Evolutionary conservation across 2,888 invertebrate genomes (phyloP), one percentile per base, ranked within the genome.

Genomic region (Eustalomyia histrio): DNA sequence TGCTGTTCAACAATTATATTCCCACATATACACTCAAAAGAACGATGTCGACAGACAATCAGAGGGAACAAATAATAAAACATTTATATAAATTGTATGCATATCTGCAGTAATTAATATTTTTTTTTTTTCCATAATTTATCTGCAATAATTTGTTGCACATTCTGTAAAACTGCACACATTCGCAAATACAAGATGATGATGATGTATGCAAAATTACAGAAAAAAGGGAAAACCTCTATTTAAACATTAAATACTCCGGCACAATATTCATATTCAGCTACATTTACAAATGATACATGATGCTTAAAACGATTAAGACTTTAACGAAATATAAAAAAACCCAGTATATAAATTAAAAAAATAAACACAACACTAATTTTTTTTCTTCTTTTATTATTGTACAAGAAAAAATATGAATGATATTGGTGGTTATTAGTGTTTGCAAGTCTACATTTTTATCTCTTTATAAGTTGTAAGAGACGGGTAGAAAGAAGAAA

Each of bases 271-370:
- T 74, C 57, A 73, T 35, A 68, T 72, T 76, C 73, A 80, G 76
- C 53, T 16, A 74, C 64, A 78, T 53, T 73, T 76, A 80, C 72
- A 80, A 80, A 83, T 76, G 81, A 79, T 83, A 84, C 84, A 76
- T 72, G 84, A 83, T 58, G 84, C 86, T 87, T 85, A 85, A 88
- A 87, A 87, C 87, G 88, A 88, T 88, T 88, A 88, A 87, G 87
- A 80, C 80, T 76, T 80, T 80, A 76, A 68, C 29, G 55, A 71
- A 71, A 65, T 9, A n/a, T 14, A 14, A 21, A 24, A 60, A 21
- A 72, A 29, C 10, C 43, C 57, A 47, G 43, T 64, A 24, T 21
- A 73, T 81, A 81, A 64, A 69, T 72, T 82, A 76, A 80, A 82
- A 81, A 78, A 84, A 84, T 86, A 86, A 87, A 87, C 86, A 87